phyloP scores from a whole-genome alignment of 2,888 invertebrate species.

The Drosophila differens region DNA sequence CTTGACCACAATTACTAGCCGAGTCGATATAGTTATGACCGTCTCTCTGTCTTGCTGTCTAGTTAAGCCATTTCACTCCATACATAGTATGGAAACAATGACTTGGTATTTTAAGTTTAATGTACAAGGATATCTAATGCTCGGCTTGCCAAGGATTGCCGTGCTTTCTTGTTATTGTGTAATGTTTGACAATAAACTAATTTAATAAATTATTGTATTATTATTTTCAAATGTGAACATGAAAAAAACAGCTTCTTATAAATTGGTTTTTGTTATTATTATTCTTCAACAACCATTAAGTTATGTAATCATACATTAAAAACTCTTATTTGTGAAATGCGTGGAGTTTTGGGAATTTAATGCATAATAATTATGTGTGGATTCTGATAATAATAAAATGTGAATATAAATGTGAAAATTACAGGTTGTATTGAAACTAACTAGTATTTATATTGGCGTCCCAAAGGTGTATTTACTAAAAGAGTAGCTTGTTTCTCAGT shows the following conservation, averaged over 20 bases:
- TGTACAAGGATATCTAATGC: not conserved
- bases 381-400: not conserved
- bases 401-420: not conserved
- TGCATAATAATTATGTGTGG: not conserved
- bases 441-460: not conserved
- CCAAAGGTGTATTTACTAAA: not conserved
- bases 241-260: not conserved
- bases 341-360: not conserved
- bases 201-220: not conserved
- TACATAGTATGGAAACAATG: no score
- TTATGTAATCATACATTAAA: not conserved
- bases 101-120: not conserved
- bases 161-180: not conserved
- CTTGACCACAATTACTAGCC: not conserved
- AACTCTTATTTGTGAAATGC: not conserved
- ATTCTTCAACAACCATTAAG: not conserved
- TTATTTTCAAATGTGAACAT: not conserved
- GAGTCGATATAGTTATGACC: not conserved
- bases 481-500: not conserved
- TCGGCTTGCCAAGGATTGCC: not conserved
- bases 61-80: not conserved
- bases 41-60: not conserved
- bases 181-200: constrained; percentile 11
- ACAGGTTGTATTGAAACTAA: not conserved
- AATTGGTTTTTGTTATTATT: not conserved